Evolutionary conservation across 2,888 invertebrate genomes (phyloP).

Genomic region (Bursaphelenchus okinawaensis): DNA sequence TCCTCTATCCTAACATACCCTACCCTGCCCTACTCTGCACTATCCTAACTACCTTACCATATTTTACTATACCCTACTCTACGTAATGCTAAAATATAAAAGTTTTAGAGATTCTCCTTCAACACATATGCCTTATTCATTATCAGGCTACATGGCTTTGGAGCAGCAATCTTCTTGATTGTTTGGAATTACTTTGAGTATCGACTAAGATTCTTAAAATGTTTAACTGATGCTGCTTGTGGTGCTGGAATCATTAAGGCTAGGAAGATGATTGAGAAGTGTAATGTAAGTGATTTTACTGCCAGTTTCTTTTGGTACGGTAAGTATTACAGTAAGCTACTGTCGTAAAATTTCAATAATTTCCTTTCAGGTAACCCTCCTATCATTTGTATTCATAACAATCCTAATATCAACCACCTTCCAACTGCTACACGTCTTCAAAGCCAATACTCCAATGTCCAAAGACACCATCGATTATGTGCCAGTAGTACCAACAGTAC

Average conservation of each 20-base stretch:
- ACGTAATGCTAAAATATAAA: too few relatives aligned
- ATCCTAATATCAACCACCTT: background rate
- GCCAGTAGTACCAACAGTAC: background rate
- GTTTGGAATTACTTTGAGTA: background rate
- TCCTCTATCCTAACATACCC: too few relatives aligned
- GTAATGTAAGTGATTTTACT: background rate
- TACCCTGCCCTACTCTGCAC: too few relatives aligned
- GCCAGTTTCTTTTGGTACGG: too few relatives aligned
- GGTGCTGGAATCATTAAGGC: background rate
- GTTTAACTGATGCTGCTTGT: background rate
- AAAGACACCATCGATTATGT: background rate
- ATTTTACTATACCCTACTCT: too few relatives aligned
- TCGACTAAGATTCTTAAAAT: background rate
- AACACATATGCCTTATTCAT: background rate
- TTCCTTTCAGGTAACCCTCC: background rate
- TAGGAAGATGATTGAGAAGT: background rate
- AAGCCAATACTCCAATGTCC: background rate
- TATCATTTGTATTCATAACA: background rate
- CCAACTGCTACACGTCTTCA: background rate
- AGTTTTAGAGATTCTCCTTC: too few relatives aligned
- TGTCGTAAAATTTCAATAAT: too few relatives aligned
- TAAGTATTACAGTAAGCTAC: too few relatives aligned
- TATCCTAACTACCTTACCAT: too few relatives aligned
- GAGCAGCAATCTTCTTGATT: background rate
- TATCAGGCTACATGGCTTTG: background rate